Conservation (phyloP, 2,113 vertebrate genomes). For the Hyaena hyaena region DNA sequence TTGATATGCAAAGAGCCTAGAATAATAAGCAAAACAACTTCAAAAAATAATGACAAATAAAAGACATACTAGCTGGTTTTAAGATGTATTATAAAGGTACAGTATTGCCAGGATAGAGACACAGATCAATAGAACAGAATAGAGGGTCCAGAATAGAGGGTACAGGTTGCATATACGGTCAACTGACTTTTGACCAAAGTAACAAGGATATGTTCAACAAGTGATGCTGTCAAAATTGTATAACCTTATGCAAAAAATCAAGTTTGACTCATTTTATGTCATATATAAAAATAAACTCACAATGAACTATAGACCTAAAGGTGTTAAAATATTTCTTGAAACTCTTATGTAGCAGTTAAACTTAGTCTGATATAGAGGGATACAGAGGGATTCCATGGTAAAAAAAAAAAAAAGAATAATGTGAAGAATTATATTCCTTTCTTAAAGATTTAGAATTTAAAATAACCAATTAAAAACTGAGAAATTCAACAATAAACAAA, state of each 20-base stretch:
- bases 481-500: neutral
- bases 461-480: neutral
- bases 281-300: neutral
- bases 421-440: neutral
- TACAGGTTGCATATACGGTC: neutral
- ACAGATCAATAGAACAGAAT: neutral
- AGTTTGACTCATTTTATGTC: neutral
- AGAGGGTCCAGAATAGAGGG: neutral
- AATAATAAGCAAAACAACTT: neutral
- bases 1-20: neutral
- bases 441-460: neutral
- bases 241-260: neutral
- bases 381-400: neutral
- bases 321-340: slow-evolving; percentile 16
- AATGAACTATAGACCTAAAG: neutral
- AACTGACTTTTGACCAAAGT: neutral
- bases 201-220: neutral
- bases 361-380: neutral
- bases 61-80: neutral
- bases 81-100: neutral
- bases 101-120: neutral
- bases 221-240: neutral
- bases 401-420: neutral
- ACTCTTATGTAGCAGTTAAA: neutral
- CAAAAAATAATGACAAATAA: neutral